phyloP scores from a whole-genome alignment of 1,140 invertebrate genomes.

The Drosophila obscura region DNA sequence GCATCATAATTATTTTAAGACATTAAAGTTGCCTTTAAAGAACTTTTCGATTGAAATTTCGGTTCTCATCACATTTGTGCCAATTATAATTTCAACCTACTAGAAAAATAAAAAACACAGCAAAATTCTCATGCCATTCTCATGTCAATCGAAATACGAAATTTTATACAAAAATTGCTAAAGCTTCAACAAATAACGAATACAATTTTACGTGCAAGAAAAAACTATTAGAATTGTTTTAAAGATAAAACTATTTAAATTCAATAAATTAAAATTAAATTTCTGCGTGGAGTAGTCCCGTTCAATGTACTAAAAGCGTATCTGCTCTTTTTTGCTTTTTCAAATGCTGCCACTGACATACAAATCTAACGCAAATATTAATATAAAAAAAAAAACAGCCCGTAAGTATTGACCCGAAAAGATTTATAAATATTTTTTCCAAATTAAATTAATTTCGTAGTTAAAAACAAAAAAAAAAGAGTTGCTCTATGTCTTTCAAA shows the following conservation, averaged over 20 bases:
- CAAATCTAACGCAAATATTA: slow-evolving; percentile 18
- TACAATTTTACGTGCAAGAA: slow-evolving; percentile 40
- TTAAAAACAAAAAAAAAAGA: slow-evolving; percentile 19
- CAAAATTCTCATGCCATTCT: slow-evolving; percentile 75
- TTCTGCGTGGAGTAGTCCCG: slow-evolving; percentile 11
- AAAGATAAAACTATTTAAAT: slow-evolving; percentile 18
- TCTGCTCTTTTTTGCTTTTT: slow-evolving; percentile 52
- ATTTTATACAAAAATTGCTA: slow-evolving; percentile 53
- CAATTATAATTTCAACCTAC: slow-evolving; percentile 13
- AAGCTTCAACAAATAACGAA: slow-evolving; percentile 52
- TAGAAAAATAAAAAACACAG: slow-evolving; percentile 48
- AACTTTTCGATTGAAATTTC: slow-evolving; percentile 11
- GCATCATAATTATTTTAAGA: not conserved
- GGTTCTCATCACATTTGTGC: slow-evolving; percentile 30
- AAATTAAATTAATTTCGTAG: slow-evolving; percentile 32
- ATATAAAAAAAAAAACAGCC: slow-evolving; percentile 52
- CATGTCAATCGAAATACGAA: slow-evolving; percentile 58
- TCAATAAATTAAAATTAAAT: slow-evolving; percentile 8
- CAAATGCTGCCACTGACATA: slow-evolving; percentile 59
- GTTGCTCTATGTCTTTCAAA: slow-evolving; percentile 26
- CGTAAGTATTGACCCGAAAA: slow-evolving; percentile 56
- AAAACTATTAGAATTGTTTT: slow-evolving; percentile 21
- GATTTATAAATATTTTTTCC: not conserved
- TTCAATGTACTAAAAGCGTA: slow-evolving; percentile 35
- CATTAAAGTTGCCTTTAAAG: not conserved